Base-by-base conservation (phyloP, 2,113 vertebrate species). In the Vulpes vulpes region DNA sequence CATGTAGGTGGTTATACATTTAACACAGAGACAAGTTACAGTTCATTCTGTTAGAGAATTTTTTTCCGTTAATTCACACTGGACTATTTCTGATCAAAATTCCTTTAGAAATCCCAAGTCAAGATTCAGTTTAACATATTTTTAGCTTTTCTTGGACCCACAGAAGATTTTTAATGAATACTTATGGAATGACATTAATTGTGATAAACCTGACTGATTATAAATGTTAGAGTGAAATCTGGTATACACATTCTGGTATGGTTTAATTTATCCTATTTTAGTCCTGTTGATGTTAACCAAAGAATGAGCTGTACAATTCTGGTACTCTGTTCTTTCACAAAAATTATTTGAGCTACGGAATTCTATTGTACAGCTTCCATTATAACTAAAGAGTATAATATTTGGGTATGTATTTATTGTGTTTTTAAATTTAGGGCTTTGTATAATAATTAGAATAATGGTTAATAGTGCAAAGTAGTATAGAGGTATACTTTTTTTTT, bases 341-440 rank as follows among this genome's bases (percentile, higher is more conserved):
- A 92, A 78, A 71, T 67, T 53, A 59, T n/a, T 95, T 67, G 43
- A 60, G 11, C 62, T 97, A 38, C 55, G 5, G 92, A 94, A 71
- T 92, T 95, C 25, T 93, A 57, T 62, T 60, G 35, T 94, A 81
- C 6, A 94, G 19, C 78, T 91, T 85, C 14, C 91, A 57, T 19
- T 79, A 10, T 76, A 76, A 73, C 20, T 82, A 17, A 95, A 82
- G 57, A 49, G 43, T 92, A 23, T 73, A 60, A 35, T 62, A 27
- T 85, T 84, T 95, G 59, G 23, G 2, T 15, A 11, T 94, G 0
- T 91, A 55, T 96, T 69, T 95, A 85, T 95, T 92, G 5, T 89
- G 3, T 78, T 94, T 94, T 95, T 64, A 81, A 74, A 64, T 94
- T 80, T 93, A 92, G 92, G 92, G 59, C 20, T 62, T 94, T 79